Evolutionary conservation across 2,113 vertebrate species (phyloP).

Genomic region (Athene noctua): DNA sequence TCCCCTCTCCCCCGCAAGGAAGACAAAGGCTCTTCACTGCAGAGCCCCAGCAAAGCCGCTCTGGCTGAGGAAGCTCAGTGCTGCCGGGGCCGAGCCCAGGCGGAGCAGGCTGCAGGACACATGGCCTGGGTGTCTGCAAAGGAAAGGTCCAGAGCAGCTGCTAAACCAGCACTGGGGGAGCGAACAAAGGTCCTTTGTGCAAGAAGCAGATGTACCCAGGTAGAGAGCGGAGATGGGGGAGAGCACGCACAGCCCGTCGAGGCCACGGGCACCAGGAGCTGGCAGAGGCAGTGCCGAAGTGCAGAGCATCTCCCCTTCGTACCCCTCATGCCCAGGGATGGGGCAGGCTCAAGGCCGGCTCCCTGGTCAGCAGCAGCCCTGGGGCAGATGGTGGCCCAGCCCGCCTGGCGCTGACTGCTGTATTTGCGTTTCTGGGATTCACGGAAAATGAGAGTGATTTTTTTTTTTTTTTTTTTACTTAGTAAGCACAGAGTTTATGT

Average conservation of each 20-base stretch:
- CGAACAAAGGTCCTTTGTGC: not conserved
- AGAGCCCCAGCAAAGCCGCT: not conserved
- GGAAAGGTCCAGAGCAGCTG: not conserved
- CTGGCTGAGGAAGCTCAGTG: not conserved
- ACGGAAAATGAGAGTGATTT: not conserved
- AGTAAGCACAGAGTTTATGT: conserved; percentile 37
- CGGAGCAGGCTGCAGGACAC: not conserved
- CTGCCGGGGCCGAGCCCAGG: not conserved
- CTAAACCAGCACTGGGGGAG: not conserved
- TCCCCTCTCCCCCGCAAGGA: accelerated
- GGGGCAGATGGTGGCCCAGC: not conserved
- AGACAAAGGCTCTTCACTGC: not conserved
- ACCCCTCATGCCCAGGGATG: not conserved
- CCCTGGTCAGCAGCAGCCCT: not conserved
- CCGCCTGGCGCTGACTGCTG: not conserved
- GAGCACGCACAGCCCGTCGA: accelerated
- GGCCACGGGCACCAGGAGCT: not conserved
- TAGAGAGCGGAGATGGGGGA: accelerated
- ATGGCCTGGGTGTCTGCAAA: not conserved
- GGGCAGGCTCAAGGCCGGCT: not conserved
- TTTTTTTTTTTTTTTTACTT: not conserved
- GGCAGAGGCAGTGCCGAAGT: not conserved
- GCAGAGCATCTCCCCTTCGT: not conserved
- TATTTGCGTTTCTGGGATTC: not conserved
- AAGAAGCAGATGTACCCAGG: not conserved